Conservation (phyloP, 2,888 invertebrate genomes). For the Epinotia bilunana region DNA sequence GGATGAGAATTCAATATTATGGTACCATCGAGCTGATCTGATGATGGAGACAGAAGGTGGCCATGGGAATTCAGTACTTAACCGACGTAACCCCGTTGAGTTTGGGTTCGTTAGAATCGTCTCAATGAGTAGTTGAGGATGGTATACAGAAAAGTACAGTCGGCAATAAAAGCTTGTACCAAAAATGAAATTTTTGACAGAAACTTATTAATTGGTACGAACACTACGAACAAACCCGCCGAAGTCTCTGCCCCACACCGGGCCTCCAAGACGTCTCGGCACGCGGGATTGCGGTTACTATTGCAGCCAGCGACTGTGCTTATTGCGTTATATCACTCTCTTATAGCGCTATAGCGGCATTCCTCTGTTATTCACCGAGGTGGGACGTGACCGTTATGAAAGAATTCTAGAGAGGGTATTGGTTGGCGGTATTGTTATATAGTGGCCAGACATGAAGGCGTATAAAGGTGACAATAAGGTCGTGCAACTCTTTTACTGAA, state of each 20-base stretch:
- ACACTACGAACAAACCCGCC: background rate
- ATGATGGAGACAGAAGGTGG: no score
- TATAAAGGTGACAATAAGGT: background rate
- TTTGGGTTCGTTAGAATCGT: no score
- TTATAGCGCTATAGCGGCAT: constrained; percentile 30
- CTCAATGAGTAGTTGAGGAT: no score
- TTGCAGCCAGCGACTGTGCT: constrained; percentile 38
- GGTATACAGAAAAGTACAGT: no score
- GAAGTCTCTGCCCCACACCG: background rate
- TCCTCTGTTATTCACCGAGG: constrained; percentile 30
- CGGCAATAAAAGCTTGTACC: no score
- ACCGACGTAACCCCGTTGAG: no score
- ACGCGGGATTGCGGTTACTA: constrained; percentile 43
- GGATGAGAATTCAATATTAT: no score
- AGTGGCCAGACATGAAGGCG: constrained; percentile 1
- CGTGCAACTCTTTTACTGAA: background rate
- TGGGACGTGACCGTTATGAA: constrained; percentile 33
- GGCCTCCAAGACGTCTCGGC: constrained; percentile 22
- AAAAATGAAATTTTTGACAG: no score
- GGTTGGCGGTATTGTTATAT: constrained; percentile 23
- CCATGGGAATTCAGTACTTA: no score
- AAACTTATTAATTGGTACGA: no score
- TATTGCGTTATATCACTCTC: constrained; percentile 37
- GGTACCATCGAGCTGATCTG: no score
- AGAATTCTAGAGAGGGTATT: constrained; percentile 31